Evolutionary conservation across 2,888 invertebrate species (phyloP).

Genomic region (Embidobia sp.): DNA sequence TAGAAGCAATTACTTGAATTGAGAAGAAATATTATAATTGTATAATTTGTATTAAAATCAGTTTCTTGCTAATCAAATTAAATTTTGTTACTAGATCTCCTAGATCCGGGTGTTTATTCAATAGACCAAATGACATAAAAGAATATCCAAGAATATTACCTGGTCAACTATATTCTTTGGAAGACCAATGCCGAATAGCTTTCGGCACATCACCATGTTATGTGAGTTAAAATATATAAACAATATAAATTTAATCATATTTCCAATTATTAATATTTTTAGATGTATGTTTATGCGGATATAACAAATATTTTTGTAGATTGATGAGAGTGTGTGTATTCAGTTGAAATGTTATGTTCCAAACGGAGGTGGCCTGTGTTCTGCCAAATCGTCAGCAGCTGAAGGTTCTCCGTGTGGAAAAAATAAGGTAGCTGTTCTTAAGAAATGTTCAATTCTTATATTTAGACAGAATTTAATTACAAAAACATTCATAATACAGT

Average conservation of each 20-base stretch:
- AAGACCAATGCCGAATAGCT: constrained; percentile 94
- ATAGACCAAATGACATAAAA: constrained; percentile 92
- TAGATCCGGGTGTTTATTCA: constrained; percentile 90
- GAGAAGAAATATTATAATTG: too few relatives aligned
- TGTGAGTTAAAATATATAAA: constrained; percentile 81
- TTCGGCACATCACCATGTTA: constrained; percentile 88
- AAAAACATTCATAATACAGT: background rate
- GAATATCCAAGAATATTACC: constrained; percentile 92
- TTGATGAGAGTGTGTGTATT: constrained; percentile 94
- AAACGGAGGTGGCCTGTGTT: constrained; percentile 88
- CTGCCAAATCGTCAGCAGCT: constrained; percentile 94
- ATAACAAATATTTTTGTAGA: constrained; percentile 83
- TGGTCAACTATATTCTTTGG: constrained; percentile 91
- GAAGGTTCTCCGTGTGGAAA: constrained; percentile 95
- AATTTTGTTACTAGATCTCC: constrained; percentile 56
- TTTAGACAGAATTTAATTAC: too few relatives aligned
- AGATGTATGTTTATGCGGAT: too few relatives aligned
- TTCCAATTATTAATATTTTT: background rate
- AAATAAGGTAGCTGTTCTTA: constrained; percentile 92
- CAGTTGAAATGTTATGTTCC: constrained; percentile 95
- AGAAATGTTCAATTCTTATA: background rate
- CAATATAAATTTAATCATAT: background rate
- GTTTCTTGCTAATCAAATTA: too few relatives aligned
- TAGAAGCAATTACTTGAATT: too few relatives aligned
- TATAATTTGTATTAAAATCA: too few relatives aligned